Base-by-base conservation (phyloP, 2,797 vertebrate species). In the Strix occidentalis region DNA sequence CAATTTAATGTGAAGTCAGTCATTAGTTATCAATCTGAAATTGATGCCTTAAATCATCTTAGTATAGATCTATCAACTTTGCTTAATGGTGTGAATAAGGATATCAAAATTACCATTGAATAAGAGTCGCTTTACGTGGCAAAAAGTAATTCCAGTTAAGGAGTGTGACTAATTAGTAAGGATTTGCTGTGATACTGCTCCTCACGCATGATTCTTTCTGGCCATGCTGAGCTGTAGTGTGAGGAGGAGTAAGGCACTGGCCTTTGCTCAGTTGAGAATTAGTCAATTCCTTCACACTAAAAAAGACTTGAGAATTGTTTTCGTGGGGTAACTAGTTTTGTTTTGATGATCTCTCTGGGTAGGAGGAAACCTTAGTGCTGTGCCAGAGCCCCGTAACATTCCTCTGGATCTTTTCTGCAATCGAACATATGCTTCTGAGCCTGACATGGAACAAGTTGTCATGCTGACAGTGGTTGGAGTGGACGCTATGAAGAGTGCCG, bases 381-480 rank as follows among this genome's bases (percentile, higher is more conserved):
- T 98, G 75, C 98, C 98, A 35, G 96, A 98, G 63, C 93, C 95
- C n/a, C 43, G 8, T 18, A 46, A n/a, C 29, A 74, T 98, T 72
- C 80, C 90, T 43, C 65, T 97, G 94, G 80, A 96, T 70, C 78
- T 98, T 53, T 95, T 98, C 61, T 95, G 90, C 65, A 79, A 63
- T 70, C 94, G 37, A 35, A 95, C 39, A 3, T 96, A 64, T 13
- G 90, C 91, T 46, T 95, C 95, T 23, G 95, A 96, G 60, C 94
- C 97, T 11, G 97, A 97, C 11, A 88, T 66, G 87, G 97, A 98
- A 75, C 98, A 98, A 51, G 96, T 98, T 56, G 98, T 97, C 68
- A 81, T 97, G 86, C 95, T 98, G 89, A 97, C 97, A 1, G 71
- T 98, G 92, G 94, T 97, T 28, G 98, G 98, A 82, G 87, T 74